Conservation (phyloP, 2,797 vertebrate genomes). For the Mycteria americana region DNA sequence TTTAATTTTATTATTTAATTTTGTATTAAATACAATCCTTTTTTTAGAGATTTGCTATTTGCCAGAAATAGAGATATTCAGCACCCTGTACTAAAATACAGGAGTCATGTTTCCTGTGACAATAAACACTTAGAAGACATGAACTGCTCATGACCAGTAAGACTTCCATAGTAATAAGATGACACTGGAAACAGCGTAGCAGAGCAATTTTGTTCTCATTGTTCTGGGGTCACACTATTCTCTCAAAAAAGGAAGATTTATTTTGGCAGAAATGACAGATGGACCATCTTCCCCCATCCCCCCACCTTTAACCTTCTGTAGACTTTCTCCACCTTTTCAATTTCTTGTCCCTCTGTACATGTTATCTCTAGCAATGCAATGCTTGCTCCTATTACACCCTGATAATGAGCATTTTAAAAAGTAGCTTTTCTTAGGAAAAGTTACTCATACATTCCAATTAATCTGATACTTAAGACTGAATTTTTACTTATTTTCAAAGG, state of each 20-base stretch:
- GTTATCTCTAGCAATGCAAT: conserved; percentile 39
- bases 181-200: neutral
- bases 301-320: neutral
- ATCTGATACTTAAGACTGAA: conserved; percentile 49
- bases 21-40: neutral
- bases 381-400: conserved; percentile 38
- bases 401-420: conserved; percentile 49
- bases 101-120: neutral
- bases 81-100: neutral
- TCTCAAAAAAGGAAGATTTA: neutral
- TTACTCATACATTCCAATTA: conserved; percentile 51
- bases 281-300: neutral
- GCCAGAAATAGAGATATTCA: neutral
- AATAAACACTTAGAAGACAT: neutral
- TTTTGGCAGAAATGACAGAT: neutral
- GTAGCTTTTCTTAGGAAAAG: conserved; percentile 19
- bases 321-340: conserved; percentile 17
- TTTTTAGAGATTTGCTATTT: neutral
- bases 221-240: neutral
- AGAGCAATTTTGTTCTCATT: neutral
- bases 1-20: neutral
- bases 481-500: conserved; percentile 70
- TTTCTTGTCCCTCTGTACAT: conserved; percentile 33
- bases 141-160: neutral
- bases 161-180: neutral